Conservation (phyloP, 2,888 invertebrate species). For the Eulithis prunata region DNA sequence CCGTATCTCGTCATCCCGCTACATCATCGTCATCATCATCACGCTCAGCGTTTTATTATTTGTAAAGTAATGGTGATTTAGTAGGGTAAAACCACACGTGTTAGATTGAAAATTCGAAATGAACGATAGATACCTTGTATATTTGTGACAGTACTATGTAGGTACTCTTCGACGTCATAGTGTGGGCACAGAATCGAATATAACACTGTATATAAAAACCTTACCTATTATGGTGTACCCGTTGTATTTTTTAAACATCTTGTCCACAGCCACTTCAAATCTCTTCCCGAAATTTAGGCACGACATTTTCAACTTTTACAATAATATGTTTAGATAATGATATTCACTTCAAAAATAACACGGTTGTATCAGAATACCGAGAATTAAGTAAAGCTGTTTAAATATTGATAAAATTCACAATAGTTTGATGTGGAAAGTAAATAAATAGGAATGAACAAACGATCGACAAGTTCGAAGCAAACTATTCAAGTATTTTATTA, state of each 20-base stretch:
- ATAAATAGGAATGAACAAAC: constrained; percentile 4
- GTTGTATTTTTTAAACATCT: constrained; percentile 60
- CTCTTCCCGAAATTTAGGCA: constrained; percentile 47
- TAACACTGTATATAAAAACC: constrained; percentile 1
- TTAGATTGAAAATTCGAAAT: too few species aligned
- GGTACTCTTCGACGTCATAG: too few species aligned
- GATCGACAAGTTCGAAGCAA: background rate
- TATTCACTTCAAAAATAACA: background rate
- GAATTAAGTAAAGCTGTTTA: background rate
- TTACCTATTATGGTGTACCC: constrained; percentile 72
- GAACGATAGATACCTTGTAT: too few species aligned
- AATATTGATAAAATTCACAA: constrained; percentile 2
- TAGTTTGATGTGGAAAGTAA: constrained; percentile 1
- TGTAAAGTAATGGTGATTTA: too few species aligned
- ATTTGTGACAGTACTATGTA: too few species aligned
- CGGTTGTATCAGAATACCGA: background rate
- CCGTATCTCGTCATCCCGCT: too few species aligned
- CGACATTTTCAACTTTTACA: constrained; percentile 43
- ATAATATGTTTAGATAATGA: background rate
- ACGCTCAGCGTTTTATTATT: too few species aligned
- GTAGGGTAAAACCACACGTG: too few species aligned
- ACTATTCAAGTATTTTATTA: constrained; percentile 4
- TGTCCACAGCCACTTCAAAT: constrained; percentile 60
- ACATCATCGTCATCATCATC: too few species aligned
- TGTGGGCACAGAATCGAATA: too few species aligned